These are phyloP conservation scores for Piprites chloris DNA, from an alignment of 2,113 vertebrate species.

Conservation along the genomic window DNA sequence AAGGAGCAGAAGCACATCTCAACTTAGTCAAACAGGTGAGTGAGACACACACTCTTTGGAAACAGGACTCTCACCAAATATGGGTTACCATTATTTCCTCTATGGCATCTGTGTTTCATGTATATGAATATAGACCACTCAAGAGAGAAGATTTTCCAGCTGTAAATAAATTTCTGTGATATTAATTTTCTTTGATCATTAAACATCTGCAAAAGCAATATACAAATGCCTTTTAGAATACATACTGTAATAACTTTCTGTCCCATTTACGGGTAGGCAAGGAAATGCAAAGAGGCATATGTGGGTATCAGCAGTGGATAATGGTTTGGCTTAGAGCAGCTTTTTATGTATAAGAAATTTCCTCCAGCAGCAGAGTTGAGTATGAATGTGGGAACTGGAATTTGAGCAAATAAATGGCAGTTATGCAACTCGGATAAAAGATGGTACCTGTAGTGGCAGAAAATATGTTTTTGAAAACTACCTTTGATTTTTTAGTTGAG, in stretches of 20 bases:
- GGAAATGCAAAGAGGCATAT: constrained; percentile 38
- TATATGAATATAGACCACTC: background rate
- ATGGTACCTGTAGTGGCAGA: background rate
- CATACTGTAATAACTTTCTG: background rate
- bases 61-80: background rate
- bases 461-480: background rate
- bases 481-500: background rate
- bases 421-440: constrained; percentile 7
- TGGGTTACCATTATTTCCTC: background rate
- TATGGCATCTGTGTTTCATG: background rate
- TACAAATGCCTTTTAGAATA: background rate
- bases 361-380: background rate
- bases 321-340: background rate
- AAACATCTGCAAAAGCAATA: background rate
- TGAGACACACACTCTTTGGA: background rate
- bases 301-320: background rate
- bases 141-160: background rate
- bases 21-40: constrained; percentile 95
- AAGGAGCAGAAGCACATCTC: constrained; percentile 93
- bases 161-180: background rate
- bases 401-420: constrained; percentile 33
- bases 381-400: background rate
- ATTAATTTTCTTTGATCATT: background rate
- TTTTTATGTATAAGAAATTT: background rate
- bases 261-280: constrained; percentile 13